Base-by-base conservation (phyloP, 2,797 vertebrate genomes). In the Tokudaia tokunoshimensis region DNA sequence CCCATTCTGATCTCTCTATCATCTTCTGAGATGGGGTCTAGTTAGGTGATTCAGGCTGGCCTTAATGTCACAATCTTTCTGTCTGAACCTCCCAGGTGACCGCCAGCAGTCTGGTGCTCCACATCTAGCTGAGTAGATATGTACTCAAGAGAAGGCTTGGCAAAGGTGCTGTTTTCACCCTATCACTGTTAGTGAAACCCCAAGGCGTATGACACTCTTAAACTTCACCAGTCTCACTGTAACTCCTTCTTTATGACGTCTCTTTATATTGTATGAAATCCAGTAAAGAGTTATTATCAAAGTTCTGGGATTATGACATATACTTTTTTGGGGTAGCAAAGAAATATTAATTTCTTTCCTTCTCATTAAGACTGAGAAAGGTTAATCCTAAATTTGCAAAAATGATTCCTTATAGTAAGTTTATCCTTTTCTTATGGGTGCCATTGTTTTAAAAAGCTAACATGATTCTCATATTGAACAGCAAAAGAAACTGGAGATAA, bases 361-460 rank as follows among this genome's bases (percentile, higher is more conserved):
- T 37, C 3, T 57, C 14, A 92, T 52, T 3, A 92, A 34, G 31
- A 90, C 2, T 76, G 82, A 86, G 44, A 24, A 89, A 95, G 41
- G n/a, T 92, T 22, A 95, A 94, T 61, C 61, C 41, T 87, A 89
- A 83, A n/a, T 91, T 89, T 88, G 50, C 41, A n/a, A 82, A 76
- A 94, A 94, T 85, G 63, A 91, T n/a, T 72, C 50, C 17, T 50
- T 67, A n/a, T 12, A 70, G 83, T 86, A 86, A 70, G 82, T 34
- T 67, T 65, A 91, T 89, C 37, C 31, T 63, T 4, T 84, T 95
- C 94, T 59, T 70, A 83, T 6, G 82, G 17, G 24, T 78, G 44
- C 86, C 50, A 59, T 19, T 61, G 34, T 37, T 89, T 96, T 8
- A 96, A 94, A 86, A 94, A 67, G 6, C 26, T 26, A 52, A 29